A percentile compares a stretch with the other conserved stretches of the same genome.
Evolutionary conservation across 2,888 invertebrate species (phyloP).

Genomic region (Lumbricus terrestris): DNA sequence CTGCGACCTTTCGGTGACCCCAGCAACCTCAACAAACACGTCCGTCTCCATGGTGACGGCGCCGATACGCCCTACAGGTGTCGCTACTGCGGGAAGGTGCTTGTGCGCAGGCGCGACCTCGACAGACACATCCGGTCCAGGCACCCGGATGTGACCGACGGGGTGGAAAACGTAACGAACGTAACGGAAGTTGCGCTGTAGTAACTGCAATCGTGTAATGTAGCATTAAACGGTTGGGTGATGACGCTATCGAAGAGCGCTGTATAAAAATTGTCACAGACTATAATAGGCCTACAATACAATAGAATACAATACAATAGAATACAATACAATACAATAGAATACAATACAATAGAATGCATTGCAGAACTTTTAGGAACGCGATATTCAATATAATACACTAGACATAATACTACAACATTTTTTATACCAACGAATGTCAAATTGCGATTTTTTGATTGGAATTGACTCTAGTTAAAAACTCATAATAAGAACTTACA

Average conservation of each 20-base stretch:
- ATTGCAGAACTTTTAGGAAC: too few relatives aligned
- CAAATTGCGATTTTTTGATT: too few relatives aligned
- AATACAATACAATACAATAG: too few relatives aligned
- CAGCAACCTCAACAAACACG: constrained; percentile 93
- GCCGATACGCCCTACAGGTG: constrained; percentile 74
- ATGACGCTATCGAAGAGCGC: not conserved
- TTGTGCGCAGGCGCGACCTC: constrained; percentile 78
- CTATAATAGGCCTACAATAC: not conserved
- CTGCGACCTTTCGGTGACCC: constrained; percentile 91
- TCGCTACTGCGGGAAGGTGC: constrained; percentile 75
- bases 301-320: too few relatives aligned
- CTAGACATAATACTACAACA: too few relatives aligned
- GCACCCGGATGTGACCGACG: constrained; percentile 61
- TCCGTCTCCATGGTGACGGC: constrained; percentile 80
- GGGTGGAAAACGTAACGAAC: not conserved
- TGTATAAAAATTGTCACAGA: not conserved
- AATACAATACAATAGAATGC: too few relatives aligned
- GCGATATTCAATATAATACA: too few relatives aligned
- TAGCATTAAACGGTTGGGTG: not conserved
- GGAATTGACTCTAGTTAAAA: too few relatives aligned
- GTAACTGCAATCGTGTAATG: not conserved
- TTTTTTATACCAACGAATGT: too few relatives aligned
- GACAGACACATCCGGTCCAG: constrained; percentile 69
- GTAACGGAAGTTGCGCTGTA: not conserved
- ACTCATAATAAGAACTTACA: too few relatives aligned